phyloP scores from a whole-genome alignment of 2,113 vertebrate genomes.

The Neolamprologus longior region DNA sequence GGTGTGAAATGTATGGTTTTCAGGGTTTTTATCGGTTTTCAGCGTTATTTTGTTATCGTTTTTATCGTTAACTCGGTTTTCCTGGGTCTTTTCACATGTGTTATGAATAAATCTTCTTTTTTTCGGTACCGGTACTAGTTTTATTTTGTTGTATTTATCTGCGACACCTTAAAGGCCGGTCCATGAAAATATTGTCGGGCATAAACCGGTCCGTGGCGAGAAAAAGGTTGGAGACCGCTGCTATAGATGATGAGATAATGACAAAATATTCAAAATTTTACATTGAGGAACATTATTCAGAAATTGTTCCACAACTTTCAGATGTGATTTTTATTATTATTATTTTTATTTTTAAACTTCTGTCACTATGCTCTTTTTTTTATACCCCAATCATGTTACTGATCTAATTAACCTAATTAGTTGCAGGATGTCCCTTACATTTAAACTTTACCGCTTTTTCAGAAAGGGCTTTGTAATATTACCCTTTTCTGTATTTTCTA shows the following conservation, averaged over 20 bases:
- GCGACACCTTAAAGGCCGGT: background rate
- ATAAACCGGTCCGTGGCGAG: fast-evolving
- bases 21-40: too few species aligned
- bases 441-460: background rate
- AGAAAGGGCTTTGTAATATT: fast-evolving
- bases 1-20: too few species aligned
- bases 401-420: background rate
- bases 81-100: background rate
- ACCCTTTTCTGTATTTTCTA: background rate
- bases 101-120: background rate
- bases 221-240: fast-evolving
- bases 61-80: too few species aligned
- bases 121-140: fast-evolving
- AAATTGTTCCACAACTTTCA: background rate
- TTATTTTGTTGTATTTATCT: background rate
- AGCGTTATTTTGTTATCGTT: too few species aligned
- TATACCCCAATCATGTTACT: background rate
- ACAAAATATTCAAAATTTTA: fast-evolving
- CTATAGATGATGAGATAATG: background rate
- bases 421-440: background rate
- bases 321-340: background rate
- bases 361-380: background rate
- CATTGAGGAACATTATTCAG: background rate
- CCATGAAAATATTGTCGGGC: fast-evolving
- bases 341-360: background rate